Percentiles rank a stretch among this genome's conserved stretches.
phyloP scores from a whole-genome alignment of 2,797 vertebrate genomes.

The Pseudochirops corinnae region DNA sequence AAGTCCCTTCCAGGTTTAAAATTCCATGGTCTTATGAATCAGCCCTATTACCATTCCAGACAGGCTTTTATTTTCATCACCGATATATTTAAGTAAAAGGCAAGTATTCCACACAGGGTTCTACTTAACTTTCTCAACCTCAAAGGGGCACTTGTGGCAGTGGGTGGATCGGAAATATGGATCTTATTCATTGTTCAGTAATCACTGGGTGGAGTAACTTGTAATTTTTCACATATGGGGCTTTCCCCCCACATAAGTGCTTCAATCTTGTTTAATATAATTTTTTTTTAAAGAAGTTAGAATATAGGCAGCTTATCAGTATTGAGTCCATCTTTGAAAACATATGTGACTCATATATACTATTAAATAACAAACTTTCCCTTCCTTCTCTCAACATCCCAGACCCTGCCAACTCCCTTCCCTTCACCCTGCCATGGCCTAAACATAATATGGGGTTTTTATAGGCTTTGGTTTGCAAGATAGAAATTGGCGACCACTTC shows the following conservation, averaged over 20 bases:
- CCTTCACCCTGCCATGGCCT: not conserved
- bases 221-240: constrained; percentile 58
- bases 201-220: constrained; percentile 18
- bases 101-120: constrained; percentile 25
- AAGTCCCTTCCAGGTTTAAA: constrained; percentile 15
- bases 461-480: not conserved
- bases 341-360: not conserved
- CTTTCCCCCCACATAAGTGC: constrained; percentile 16
- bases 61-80: constrained; percentile 8
- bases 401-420: not conserved
- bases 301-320: not conserved
- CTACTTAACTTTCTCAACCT: constrained; percentile 44
- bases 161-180: constrained; percentile 45
- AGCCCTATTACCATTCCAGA: not conserved
- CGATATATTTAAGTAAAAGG: not conserved
- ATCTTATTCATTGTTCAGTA: constrained; percentile 36
- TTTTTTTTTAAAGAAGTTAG: not conserved
- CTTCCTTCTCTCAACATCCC: constrained; percentile 11
- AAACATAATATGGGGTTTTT: not conserved
- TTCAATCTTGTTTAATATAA: not conserved
- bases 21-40: constrained; percentile 1
- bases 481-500: not conserved
- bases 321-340: constrained; percentile 9
- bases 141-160: constrained; percentile 31
- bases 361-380: not conserved